Evolutionary conservation across 2,888 invertebrate genomes (phyloP), one percentile per base, ranked within the genome.

Genomic region (Melanophora roralis): DNA sequence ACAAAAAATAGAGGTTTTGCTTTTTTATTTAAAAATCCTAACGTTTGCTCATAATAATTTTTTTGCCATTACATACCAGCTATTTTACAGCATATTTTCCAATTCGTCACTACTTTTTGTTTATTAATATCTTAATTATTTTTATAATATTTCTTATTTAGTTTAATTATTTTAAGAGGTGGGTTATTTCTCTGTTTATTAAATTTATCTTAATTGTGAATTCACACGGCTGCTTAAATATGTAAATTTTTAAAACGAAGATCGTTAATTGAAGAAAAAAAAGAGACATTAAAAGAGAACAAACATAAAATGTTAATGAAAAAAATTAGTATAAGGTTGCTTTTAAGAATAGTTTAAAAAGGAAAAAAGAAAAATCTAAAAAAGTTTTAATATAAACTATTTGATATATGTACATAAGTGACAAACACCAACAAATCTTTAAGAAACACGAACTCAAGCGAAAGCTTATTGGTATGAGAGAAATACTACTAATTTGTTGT

Each of bases 141-240:
- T 74, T 38, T 53, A 36, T 51, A n/a, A 71, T 60, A 81, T 71
- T 23, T 45, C 55, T 60, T 82, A n/a, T n/a, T 82, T 51, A 68
- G 81, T 84, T 82, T 82, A 27, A 67, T 85, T 83, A 85, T 84
- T 85, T 83, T 86, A n/a, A 86, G 86, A 86, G 86, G 86, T 86
- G 86, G 86, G 86, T 86, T 86, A 86, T 85, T 86, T 86, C 86
- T 86, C 87, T 87, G 83, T 78, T 32, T 62, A 65, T 69, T 76
- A 16, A 27, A 59, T 51, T 55, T 67, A 59, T 59, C 53, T 51
- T 75, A 14, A 45, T 85, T 82, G 84, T 77, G 16, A 47, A 38
- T 73, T 55, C 34, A 38, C 55, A 38, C 23, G 43, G 8, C 1
- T 36, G 32, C 11, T 60, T 43, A 49, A 64, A 1, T 59, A n/a